Percentiles rank a stretch among this genome's conserved stretches.
phyloP scores from a whole-genome alignment of 2,888 invertebrate genomes.

The Gibbula magus region DNA sequence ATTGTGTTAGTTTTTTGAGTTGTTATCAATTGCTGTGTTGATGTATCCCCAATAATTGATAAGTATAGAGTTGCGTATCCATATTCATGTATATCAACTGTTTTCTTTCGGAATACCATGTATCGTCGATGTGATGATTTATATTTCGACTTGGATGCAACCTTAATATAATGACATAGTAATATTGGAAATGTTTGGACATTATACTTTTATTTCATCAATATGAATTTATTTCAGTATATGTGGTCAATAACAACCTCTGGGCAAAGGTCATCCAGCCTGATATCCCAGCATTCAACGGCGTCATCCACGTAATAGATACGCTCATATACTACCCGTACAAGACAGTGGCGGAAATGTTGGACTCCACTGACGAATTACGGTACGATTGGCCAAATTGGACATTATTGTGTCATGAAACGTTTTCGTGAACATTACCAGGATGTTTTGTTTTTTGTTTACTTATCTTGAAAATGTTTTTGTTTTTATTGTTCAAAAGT shows the following conservation, averaged over 20 bases:
- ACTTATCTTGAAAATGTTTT: neutral
- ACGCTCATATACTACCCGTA: constrained; percentile 59
- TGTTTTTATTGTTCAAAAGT: neutral
- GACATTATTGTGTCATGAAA: neutral
- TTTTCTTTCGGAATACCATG: too few species aligned
- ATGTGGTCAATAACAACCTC: constrained; percentile 60
- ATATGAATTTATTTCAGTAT: constrained; percentile 49
- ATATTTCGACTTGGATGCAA: too few species aligned
- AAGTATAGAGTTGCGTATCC: too few species aligned
- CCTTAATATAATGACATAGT: too few species aligned
- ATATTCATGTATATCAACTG: too few species aligned
- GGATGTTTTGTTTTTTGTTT: neutral
- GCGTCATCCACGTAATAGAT: constrained; percentile 63
- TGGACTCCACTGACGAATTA: constrained; percentile 50
- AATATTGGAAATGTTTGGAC: too few species aligned
- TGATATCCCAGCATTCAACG: constrained; percentile 63
- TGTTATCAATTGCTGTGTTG: too few species aligned
- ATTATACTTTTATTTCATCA: too few species aligned
- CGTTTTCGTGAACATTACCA: neutral
- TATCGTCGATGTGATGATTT: too few species aligned
- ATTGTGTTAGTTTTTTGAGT: too few species aligned
- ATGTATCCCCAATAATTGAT: too few species aligned
- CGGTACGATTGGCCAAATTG: constrained; percentile 47
- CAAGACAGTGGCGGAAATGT: constrained; percentile 45
- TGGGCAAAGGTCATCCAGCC: constrained; percentile 51